Evolutionary conservation across 2,113 vertebrate species (phyloP).

Genomic region (Callopanchax toddi): DNA sequence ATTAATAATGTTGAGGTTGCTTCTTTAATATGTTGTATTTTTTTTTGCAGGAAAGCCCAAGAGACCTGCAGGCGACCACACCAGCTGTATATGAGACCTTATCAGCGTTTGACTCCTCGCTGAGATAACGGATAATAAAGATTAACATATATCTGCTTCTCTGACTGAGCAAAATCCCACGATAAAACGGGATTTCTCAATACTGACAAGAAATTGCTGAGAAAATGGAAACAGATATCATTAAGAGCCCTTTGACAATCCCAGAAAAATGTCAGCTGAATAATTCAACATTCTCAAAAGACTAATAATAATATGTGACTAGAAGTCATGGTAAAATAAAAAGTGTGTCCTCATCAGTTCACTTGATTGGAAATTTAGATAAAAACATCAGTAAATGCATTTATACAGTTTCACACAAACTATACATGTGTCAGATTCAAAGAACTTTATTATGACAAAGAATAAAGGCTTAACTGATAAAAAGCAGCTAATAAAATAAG

Average conservation of each 20-base stretch:
- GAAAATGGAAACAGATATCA: no score
- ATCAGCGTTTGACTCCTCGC: neutral
- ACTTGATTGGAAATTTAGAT: neutral
- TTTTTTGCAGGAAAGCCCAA: constrained; percentile 19
- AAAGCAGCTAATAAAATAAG: no score
- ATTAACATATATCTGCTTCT: neutral
- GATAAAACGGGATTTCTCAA: neutral
- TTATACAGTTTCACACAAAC: no score
- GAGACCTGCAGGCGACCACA: neutral
- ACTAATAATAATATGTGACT: neutral
- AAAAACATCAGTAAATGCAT: no score
- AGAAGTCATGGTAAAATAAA: neutral
- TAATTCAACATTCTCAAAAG: no score
- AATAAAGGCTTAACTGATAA: no score
- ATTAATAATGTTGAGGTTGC: neutral
- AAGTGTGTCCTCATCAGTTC: neutral
- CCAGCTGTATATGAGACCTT: neutral
- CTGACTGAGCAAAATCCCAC: neutral
- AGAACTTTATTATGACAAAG: no score
- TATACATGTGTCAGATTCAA: no score
- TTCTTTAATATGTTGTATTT: neutral
- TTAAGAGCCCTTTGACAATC: neutral
- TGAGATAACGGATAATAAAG: constrained; percentile 39
- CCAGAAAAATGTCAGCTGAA: neutral
- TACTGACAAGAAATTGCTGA: neutral